Evolutionary conservation across 2,113 vertebrate species (phyloP).

Genomic region (Brachionichthys hirsutus): DNA sequence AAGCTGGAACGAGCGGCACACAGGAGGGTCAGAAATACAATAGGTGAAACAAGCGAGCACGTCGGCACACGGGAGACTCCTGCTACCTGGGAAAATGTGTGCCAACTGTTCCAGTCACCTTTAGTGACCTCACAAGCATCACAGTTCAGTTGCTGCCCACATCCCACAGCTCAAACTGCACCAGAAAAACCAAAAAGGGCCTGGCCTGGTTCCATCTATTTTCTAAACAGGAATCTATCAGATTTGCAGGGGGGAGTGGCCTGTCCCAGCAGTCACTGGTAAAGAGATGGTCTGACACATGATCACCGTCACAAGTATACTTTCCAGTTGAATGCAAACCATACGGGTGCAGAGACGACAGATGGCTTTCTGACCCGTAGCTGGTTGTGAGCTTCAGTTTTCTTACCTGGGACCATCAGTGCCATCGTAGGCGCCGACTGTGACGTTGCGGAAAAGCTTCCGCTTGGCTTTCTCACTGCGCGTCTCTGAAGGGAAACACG

Average conservation of each 20-base stretch:
- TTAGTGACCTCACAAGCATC: conserved; percentile 25
- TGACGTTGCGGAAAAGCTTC: conserved; percentile 91
- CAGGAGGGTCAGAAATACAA: conserved; percentile 6
- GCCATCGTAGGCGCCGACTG: conserved; percentile 91
- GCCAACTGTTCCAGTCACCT: conserved; percentile 33
- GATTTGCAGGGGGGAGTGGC: neutral
- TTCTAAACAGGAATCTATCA: conserved; percentile 1
- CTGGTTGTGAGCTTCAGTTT: neutral
- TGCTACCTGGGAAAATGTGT: conserved; percentile 11
- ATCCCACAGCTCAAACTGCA: conserved; percentile 19
- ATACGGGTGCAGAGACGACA: too few relatives aligned
- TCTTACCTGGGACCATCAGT: conserved; percentile 87
- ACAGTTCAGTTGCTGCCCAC: conserved; percentile 36
- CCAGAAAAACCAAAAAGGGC: conserved; percentile 26
- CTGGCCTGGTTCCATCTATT: conserved; percentile 14
- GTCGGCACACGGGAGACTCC: conserved; percentile 8
- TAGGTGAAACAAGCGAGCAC: conserved; percentile 7
- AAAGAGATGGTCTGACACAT: neutral
- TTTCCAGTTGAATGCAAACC: too few relatives aligned
- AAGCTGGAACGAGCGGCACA: conserved; percentile 18
- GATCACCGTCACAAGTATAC: neutral
- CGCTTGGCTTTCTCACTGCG: conserved; percentile 90
- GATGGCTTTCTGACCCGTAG: neutral
- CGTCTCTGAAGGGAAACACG: conserved; percentile 78
- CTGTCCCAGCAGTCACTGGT: conserved; percentile 7